Percentiles rank a stretch among this genome's conserved stretches.
Conservation (phyloP, 2,113 vertebrate genomes). For the Riparia riparia region DNA sequence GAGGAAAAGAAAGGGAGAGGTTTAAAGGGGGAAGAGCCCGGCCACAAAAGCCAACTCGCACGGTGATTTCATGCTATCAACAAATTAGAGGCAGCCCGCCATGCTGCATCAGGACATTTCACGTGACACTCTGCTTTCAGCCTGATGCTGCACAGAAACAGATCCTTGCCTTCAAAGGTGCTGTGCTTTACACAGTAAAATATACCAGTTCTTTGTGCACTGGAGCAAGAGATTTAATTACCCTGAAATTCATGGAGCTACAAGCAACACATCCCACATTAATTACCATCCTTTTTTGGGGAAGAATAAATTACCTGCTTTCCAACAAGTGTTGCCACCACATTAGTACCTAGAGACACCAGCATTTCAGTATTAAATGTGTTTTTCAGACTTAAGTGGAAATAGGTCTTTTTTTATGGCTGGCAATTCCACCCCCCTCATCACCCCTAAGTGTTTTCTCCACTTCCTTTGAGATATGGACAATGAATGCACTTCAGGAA, state of each 20-base stretch:
- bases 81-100: not conserved
- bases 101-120: not conserved
- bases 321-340: not conserved
- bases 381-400: not conserved
- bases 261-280: not conserved
- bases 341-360: not conserved
- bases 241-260: not conserved
- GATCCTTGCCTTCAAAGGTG: not conserved
- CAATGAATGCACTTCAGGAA: not conserved
- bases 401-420: not conserved
- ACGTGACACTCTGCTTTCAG: not conserved
- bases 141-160: not conserved
- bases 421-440: not conserved
- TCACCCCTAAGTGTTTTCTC: not conserved
- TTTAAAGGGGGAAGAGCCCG: not conserved
- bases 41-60: not conserved
- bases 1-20: not conserved
- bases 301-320: not conserved
- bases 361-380: not conserved
- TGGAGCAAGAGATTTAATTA: constrained; percentile 42
- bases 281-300: not conserved
- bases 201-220: not conserved
- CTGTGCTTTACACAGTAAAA: not conserved
- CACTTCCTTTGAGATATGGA: not conserved
- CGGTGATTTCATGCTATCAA: not conserved